Percentiles rank a stretch among this genome's conserved stretches.
Conservation (phyloP, 2,888 invertebrate species). For the Torymus auratus region DNA sequence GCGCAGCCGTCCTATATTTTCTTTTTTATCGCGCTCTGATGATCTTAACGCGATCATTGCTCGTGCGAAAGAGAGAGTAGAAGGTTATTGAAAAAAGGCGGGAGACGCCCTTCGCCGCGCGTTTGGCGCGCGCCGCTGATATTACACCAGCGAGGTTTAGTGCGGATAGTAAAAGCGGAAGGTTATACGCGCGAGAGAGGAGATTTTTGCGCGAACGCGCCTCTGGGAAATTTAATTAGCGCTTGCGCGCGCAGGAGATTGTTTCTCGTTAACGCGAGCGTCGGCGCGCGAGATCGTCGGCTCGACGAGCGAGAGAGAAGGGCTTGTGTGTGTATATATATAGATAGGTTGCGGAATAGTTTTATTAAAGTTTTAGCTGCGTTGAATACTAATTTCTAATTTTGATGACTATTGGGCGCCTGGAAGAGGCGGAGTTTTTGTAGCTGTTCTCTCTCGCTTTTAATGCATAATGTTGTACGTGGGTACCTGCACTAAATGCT, state of each 20-base stretch:
- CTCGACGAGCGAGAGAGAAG: no score
- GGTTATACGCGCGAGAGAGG: slow-evolving; percentile 1
- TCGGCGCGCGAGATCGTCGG: neutral
- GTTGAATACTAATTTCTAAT: slow-evolving; percentile 16
- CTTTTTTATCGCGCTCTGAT: slow-evolving; percentile 16
- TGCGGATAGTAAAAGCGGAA: slow-evolving; percentile 30
- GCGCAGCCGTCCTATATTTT: neutral
- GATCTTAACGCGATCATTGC: slow-evolving; percentile 45
- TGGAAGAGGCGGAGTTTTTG: neutral
- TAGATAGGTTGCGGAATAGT: no score
- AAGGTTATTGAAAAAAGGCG: slow-evolving; percentile 22
- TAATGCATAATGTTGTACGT: no score
- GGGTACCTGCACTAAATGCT: no score
- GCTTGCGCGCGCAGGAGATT: neutral
- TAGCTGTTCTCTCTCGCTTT: no score
- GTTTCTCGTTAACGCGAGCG: slow-evolving; percentile 23
- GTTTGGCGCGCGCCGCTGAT: neutral
- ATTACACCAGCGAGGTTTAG: slow-evolving; percentile 36
- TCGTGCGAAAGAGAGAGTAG: neutral
- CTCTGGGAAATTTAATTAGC: slow-evolving; percentile 30
- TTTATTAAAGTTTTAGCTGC: no score
- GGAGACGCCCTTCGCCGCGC: neutral
- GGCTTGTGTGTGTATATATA: no score
- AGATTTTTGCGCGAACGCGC: neutral
- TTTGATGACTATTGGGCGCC: neutral